Evolutionary conservation across 2,888 invertebrate genomes (phyloP), one percentile per base, ranked within the genome.

Genomic region (Tolmerus cingulatus): DNA sequence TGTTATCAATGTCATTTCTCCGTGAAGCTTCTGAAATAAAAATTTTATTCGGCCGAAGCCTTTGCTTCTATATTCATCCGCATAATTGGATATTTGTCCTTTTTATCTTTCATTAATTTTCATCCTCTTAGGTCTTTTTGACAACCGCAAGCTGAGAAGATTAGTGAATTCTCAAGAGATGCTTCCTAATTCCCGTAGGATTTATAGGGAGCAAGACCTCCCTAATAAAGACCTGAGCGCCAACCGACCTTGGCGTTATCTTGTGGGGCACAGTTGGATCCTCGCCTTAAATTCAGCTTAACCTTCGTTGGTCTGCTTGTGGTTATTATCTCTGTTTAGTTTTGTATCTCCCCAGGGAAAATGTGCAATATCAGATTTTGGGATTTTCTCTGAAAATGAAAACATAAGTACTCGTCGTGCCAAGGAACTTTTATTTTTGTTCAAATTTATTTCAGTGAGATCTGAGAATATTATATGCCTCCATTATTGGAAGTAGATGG

Each of bases 61-160:
- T 82, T 82, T 9, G 82, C 57, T 19, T 55, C 51, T 34, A 82
- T 82, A 82, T 82, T 82, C 82, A 82, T 82, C 46, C 51, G 23
- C 51, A 79, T 79, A 79, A 79, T 79, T 79, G 79, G 79, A 79
- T 79, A 79, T 79, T 78, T 46, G 51, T 79, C 51, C 79, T 79
- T 79, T 79, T 79, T 51, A 79, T 46, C 23, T 79, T 30, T 79
- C 51, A 79, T 79, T 79, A 79, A 79, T 79, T 79, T 79, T 27
- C 30, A 79, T 46, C 79, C 79, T 46, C 51, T 79, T 79, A 79
- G 51, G 79, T 46, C 79, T 51, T 40, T 78, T 79, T 79, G 79
- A 79, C 51, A 79, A 79, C 37, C 76, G 27, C 76, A 76, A 76
- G 76, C 76, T 76, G 76, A 37, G 34, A 37, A 76, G 76, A 76